Evolutionary conservation across 2,888 invertebrate genomes (phyloP).

Genomic region (Lasioglossum leucozonium): DNA sequence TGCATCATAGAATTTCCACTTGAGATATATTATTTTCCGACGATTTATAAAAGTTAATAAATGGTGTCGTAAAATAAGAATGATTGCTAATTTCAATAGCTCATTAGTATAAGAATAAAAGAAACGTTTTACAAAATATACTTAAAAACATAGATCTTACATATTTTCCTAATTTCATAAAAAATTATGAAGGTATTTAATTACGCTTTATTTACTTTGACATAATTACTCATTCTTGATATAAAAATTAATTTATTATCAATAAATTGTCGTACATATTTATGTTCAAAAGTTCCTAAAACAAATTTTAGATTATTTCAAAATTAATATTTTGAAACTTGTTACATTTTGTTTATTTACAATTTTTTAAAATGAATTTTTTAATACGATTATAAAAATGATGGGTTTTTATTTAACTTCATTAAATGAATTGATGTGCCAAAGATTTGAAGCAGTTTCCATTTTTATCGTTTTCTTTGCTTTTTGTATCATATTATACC

Average conservation of each 20-base stretch:
- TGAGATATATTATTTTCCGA: conserved; percentile 49
- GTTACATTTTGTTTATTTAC: background rate
- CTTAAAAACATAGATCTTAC: conserved; percentile 37
- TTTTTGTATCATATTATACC: background rate
- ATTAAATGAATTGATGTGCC: conserved; percentile 40
- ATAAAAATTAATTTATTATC: conserved; percentile 6
- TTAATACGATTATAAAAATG: conserved; percentile 10
- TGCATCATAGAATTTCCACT: conserved; percentile 29
- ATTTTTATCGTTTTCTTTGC: background rate
- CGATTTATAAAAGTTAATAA: conserved; percentile 39
- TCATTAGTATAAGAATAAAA: conserved; percentile 18
- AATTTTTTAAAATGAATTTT: conserved; percentile 10
- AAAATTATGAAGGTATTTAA: conserved; percentile 4
- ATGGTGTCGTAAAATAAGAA: conserved; percentile 27
- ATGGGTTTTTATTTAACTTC: conserved; percentile 4
- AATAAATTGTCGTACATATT: conserved; percentile 19
- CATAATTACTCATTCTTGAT: conserved; percentile 8
- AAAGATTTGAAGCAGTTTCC: conserved; percentile 24
- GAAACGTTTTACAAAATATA: conserved; percentile 25
- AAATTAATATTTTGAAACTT: conserved; percentile 14
- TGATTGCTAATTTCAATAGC: conserved; percentile 31
- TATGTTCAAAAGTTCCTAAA: conserved; percentile 52
- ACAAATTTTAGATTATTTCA: conserved; percentile 22
- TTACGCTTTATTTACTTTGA: conserved; percentile 18
- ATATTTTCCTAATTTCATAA: conserved; percentile 46